Evolutionary conservation across 2,113 vertebrate species (phyloP).

Genomic region (Tenrec ecaudatus): DNA sequence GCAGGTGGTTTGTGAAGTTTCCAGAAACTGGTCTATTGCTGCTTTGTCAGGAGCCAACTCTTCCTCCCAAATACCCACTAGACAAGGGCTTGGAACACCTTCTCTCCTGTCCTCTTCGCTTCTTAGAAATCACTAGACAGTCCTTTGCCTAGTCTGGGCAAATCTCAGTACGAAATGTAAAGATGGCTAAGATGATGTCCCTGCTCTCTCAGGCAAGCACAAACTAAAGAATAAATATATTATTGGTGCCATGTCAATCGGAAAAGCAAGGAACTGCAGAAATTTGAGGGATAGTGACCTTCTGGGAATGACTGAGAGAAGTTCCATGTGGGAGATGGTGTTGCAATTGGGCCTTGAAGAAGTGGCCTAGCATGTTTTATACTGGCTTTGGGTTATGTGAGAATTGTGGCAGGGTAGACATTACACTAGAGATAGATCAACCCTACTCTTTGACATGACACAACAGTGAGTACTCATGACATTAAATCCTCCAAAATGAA

Average conservation of each 20-base stretch:
- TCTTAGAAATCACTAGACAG: background rate
- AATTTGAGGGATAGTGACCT: background rate
- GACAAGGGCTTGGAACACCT: background rate
- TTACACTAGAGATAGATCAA: no score
- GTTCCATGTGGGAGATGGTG: background rate
- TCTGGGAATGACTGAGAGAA: background rate
- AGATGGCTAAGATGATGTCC: background rate
- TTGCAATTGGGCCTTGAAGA: background rate
- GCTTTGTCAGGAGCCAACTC: background rate
- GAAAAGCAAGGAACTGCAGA: background rate
- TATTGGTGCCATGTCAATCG: fast-evolving
- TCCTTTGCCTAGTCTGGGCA: background rate
- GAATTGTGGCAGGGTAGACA: no score
- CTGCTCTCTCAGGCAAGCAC: background rate
- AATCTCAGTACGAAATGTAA: background rate
- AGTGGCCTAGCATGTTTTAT: background rate
- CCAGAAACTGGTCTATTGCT: background rate
- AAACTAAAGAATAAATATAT: background rate
- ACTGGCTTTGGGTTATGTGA: no score
- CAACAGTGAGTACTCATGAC: background rate
- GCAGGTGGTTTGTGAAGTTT: slow-evolving; percentile 30
- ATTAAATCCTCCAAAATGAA: background rate
- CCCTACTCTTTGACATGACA: background rate
- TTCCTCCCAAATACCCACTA: background rate
- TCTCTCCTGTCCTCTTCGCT: background rate